Evolutionary conservation across 2,113 vertebrate species (phyloP).

Genomic region (Gavia stellata): DNA sequence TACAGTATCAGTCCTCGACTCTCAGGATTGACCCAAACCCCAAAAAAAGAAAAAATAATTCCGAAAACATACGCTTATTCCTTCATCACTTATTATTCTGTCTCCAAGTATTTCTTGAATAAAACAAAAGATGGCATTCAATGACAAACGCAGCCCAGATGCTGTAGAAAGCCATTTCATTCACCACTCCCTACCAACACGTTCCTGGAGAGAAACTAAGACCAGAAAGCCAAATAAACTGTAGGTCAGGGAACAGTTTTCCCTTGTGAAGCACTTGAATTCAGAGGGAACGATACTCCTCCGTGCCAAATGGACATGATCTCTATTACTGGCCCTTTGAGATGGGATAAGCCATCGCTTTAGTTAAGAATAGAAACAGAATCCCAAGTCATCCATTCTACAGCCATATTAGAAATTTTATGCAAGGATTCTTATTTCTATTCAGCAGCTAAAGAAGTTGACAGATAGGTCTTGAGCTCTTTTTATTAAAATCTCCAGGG

Average conservation of each 20-base stretch:
- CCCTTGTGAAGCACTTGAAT: background rate
- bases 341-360: background rate
- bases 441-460: background rate
- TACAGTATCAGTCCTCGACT: background rate
- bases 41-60: background rate
- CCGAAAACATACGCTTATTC: background rate
- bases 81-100: background rate
- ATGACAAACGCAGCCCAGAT: background rate
- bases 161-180: background rate
- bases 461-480: background rate
- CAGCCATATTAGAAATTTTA: background rate
- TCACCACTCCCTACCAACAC: accelerated
- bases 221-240: background rate
- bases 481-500: background rate
- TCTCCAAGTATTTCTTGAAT: background rate
- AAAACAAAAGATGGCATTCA: background rate
- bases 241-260: background rate
- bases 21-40: background rate
- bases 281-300: background rate
- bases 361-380: background rate
- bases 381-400: background rate
- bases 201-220: background rate
- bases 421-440: background rate
- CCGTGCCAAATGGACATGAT: background rate
- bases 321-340: background rate